Evolutionary conservation across 2,888 invertebrate species (phyloP), one percentile per base, ranked within the genome.

Genomic region (Cephus pulcher): DNA sequence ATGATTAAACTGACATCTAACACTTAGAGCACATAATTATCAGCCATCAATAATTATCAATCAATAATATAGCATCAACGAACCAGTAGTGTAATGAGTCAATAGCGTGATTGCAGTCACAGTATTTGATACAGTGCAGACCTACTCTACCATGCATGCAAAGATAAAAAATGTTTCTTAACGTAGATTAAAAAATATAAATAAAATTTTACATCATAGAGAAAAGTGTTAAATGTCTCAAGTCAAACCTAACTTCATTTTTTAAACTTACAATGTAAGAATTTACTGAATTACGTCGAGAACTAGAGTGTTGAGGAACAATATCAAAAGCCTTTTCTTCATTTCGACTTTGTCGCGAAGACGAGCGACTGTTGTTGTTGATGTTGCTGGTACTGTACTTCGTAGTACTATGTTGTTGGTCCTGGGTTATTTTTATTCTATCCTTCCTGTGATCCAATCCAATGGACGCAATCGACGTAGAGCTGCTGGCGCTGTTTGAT

Each of bases 241-340:
- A 56, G 23, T 23, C 23, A 2, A 56, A 23, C 23, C 56, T 56
- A 56, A 23, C 1, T 56, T 78, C 80, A 69, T 75, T 75, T 30
- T 76, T 75, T 2, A 56, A 56, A 81, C 82, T 86, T 76, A 86
- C 86, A 40, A 81, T 78, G 74, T 75, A 84, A 37, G 84, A 86
- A 68, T 88, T 85, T 32, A 87, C 83, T 11, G 86, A 84, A 74
- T 87, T 85, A 75, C 80, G 82, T 74, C 56, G 56, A 56, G 56
- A 23, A 56, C 56, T 56, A 23, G 86, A 80, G 71, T 84, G 81
- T 40, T 79, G 79, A 11, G 84, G 84, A 76, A 89, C 87, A 73
- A 89, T 79, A 79, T 89, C 86, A 78, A 89, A 89, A 12, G 89
- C 88, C 34, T 86, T 81, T 35, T 86, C 84, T 11, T 35, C 77